These are phyloP conservation scores for Channa maculata DNA, from an alignment of 2,113 vertebrate species.

Conservation along the genomic window DNA sequence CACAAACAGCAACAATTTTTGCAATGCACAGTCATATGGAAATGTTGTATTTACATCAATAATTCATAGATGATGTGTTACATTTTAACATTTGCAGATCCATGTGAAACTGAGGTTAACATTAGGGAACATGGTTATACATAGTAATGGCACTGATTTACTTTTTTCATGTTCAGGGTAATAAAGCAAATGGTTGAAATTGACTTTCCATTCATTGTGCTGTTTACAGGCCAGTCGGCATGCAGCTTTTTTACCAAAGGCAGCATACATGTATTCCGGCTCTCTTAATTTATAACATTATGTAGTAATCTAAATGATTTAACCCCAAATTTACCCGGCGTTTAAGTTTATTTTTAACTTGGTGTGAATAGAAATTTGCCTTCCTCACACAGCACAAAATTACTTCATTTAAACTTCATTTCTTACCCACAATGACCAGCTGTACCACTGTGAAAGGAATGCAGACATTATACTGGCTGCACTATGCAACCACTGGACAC, in stretches of 20 bases:
- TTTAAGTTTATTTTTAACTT: too few relatives aligned
- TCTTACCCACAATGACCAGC: too few relatives aligned
- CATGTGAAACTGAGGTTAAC: slow-evolving; percentile 51
- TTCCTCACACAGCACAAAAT: too few relatives aligned
- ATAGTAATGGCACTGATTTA: slow-evolving; percentile 76
- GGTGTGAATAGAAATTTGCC: too few relatives aligned
- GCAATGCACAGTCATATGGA: slow-evolving; percentile 7
- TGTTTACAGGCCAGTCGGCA: background rate
- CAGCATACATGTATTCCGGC: too few relatives aligned
- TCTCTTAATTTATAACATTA: too few relatives aligned
- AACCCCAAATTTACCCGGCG: too few relatives aligned
- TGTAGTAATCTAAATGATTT: too few relatives aligned
- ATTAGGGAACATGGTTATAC: slow-evolving; percentile 66
- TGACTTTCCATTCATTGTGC: slow-evolving; percentile 57
- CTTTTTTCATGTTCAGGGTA: slow-evolving; percentile 61
- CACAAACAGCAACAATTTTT: background rate
- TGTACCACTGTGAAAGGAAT: background rate
- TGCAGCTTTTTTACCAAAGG: too few relatives aligned
- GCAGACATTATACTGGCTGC: background rate
- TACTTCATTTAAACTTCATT: too few relatives aligned
- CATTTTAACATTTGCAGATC: slow-evolving; percentile 71
- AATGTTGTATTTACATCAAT: slow-evolving; percentile 59
- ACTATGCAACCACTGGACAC: too few relatives aligned
- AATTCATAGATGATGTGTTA: slow-evolving; percentile 74
- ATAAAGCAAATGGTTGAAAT: slow-evolving; percentile 61